Conservation (phyloP, 2,888 invertebrate genomes). For the Dryococelus australis region DNA sequence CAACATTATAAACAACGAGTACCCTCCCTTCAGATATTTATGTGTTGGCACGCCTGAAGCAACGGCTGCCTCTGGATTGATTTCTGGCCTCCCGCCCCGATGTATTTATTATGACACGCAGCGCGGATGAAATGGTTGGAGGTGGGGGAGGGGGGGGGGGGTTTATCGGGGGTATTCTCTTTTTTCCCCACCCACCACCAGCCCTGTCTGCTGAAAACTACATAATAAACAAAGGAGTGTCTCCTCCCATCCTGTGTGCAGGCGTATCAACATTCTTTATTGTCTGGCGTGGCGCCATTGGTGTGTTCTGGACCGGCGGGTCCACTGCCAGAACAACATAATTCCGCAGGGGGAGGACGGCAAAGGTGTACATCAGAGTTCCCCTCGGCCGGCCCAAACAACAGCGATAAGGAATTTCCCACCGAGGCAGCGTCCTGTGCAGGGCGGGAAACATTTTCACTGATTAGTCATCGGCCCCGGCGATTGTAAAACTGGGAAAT, state of each 20-base stretch:
- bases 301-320: neutral
- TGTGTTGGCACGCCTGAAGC: neutral
- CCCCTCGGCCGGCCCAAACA: no score
- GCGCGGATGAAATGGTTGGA: neutral
- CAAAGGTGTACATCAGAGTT: neutral
- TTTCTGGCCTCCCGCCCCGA: neutral
- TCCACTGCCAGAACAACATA: neutral
- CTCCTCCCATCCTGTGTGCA: slow-evolving; percentile 16
- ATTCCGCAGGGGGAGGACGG: neutral
- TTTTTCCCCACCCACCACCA: neutral
- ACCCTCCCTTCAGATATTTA: neutral
- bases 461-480: no score
- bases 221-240: slow-evolving; percentile 16
- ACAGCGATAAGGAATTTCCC: no score
- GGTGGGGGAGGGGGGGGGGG: no score
- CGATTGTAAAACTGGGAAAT: no score
- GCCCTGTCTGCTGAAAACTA: neutral
- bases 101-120: neutral
- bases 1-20: no score
- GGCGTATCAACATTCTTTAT: slow-evolving; percentile 16
- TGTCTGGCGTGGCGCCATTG: slow-evolving; percentile 8
- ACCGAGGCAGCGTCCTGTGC: no score
- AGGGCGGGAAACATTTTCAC: no score
- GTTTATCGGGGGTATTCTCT: neutral
- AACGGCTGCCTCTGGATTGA: neutral